phyloP scores from a whole-genome alignment of 1,140 invertebrate species.

The Octopus sinensis region DNA sequence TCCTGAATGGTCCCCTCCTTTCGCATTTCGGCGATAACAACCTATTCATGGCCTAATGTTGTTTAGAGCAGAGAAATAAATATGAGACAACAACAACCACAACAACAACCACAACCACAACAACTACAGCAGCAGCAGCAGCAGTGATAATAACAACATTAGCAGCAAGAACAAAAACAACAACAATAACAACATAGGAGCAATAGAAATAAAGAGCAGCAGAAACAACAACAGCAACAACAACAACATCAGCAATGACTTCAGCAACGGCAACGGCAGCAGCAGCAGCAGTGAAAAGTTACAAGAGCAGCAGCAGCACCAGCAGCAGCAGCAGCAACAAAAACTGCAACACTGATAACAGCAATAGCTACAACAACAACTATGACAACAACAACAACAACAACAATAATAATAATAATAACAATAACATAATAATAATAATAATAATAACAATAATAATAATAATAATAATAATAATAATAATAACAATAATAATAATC shows the following conservation, averaged over 20 bases:
- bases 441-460: no score
- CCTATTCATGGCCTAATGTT: neutral
- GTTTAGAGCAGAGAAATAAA: no score
- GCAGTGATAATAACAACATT: slow-evolving; percentile 1
- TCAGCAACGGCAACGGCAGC: slow-evolving; percentile 2
- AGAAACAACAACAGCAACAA: no score
- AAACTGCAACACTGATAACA: no score
- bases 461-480: no score
- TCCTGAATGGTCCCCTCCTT: neutral
- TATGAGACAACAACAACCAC: neutral
- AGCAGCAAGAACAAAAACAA: no score
- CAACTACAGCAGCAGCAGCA: slow-evolving; percentile 3
- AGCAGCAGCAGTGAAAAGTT: neutral
- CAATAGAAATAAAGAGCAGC: neutral
- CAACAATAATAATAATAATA: no score
- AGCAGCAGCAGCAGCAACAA: no score
- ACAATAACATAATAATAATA: no score
- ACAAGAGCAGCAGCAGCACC: neutral
- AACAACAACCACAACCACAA: neutral
- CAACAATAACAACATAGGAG: neutral
- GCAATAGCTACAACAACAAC: no score
- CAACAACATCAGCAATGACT: neutral
- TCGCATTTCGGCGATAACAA: neutral
- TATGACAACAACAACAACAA: no score
- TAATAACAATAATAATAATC: no score